Base-by-base conservation (phyloP, 2,888 invertebrate genomes). In the Cephus pygmeus region DNA sequence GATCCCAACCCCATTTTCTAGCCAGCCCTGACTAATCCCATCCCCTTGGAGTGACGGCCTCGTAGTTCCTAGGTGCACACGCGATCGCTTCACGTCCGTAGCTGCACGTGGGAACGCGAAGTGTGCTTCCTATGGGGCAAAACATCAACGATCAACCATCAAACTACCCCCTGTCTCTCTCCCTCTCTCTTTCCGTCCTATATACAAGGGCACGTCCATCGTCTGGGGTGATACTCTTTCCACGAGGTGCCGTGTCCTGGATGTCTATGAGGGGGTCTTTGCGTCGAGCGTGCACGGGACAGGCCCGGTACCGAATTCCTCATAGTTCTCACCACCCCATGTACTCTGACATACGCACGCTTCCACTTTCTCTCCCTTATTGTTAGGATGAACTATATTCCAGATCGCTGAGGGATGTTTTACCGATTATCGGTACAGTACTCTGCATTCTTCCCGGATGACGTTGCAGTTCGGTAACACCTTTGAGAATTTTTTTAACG, bases 81-180 rank as follows among this genome's bases (percentile, higher is more conserved):
- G 88, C 89, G 88, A 90, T 88, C 80, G 78, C 83, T 83, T 83
- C 83, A 83, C 83, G 81, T 81, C 76, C 81, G 84, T 85, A 84
- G 40, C 40, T 36, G 83, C 88, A 90, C 90, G 90, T 90, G 90
- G 90, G 90, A 90, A 89, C 88, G 77, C 83, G 81, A 87, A 87
- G 88, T 88, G 88, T 89, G 90, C 86, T 84, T 84, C 78, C 82
- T 81, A 83, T 82, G 85, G 87, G 83, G 84, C 83, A 81, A 87
- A 87, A 87, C 87, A 87, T 87, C 87, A 86, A 87, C 86, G 87
- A 87, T 87, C 87, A 83, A 79, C 35, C 68, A 76, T 69, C 78
- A 76, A 87, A 83, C 85, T 81, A 73, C 78, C 79, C 74, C 75
- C 74, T 73, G 74, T 73, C 73, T n/a, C 71, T 31, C 31, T 69